A percentile compares a stretch with the other conserved stretches of the same genome.
phyloP scores from a whole-genome alignment of 2,888 invertebrate genomes.

The Troides aeacus region DNA sequence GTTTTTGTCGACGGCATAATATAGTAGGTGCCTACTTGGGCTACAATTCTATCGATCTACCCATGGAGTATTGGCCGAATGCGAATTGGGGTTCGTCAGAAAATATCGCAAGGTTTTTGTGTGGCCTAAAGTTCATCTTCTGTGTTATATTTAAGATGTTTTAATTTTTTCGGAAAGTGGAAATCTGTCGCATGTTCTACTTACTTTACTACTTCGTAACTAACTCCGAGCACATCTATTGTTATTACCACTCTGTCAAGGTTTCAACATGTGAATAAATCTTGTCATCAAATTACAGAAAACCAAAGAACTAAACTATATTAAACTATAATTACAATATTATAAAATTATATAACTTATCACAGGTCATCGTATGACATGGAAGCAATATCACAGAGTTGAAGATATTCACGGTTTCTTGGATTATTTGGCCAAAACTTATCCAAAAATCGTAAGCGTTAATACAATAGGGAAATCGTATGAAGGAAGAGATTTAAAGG shows the following conservation, averaged over 20 bases:
- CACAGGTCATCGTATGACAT: slow-evolving; percentile 83
- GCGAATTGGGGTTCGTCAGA: slow-evolving; percentile 82
- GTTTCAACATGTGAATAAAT: neutral
- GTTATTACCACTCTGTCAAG: neutral
- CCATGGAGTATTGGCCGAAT: slow-evolving; percentile 80
- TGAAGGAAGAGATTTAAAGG: slow-evolving; percentile 87
- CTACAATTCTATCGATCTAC: slow-evolving; percentile 77
- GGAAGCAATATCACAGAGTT: slow-evolving; percentile 89
- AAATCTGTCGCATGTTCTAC: slow-evolving; percentile 12
- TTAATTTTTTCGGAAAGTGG: slow-evolving; percentile 6
- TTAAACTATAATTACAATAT: neutral
- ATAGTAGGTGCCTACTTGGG: slow-evolving; percentile 74
- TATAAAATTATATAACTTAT: slow-evolving; percentile 20
- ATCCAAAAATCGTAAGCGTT: slow-evolving; percentile 86
- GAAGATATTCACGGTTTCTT: slow-evolving; percentile 88
- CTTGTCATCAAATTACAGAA: neutral
- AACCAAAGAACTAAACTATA: neutral
- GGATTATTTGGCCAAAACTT: slow-evolving; percentile 87
- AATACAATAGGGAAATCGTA: slow-evolving; percentile 88
- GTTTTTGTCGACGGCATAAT: slow-evolving; percentile 63
- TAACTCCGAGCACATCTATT: slow-evolving; percentile 17
- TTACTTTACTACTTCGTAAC: slow-evolving; percentile 22
- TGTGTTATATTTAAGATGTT: slow-evolving; percentile 13
- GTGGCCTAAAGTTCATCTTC: slow-evolving; percentile 35
- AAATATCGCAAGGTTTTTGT: slow-evolving; percentile 22